Conservation (phyloP, 2,113 vertebrate genomes). For the Gyps fulvus region DNA sequence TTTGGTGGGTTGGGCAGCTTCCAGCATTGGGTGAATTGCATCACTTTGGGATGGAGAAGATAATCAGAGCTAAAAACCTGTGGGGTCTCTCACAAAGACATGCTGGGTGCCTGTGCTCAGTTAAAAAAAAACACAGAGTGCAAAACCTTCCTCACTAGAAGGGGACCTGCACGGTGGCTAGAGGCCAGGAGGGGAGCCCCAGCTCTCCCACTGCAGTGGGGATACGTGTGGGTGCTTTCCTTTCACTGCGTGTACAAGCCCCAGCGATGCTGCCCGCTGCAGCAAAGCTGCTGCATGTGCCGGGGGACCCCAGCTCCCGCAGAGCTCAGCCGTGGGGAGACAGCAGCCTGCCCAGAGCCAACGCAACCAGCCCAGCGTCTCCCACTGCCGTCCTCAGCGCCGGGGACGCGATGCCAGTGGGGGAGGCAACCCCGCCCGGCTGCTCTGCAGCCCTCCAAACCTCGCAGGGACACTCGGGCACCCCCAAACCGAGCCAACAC, state of each 20-base stretch:
- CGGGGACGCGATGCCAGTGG: not conserved
- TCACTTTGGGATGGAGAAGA: fast-evolving
- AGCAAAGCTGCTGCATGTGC: not conserved
- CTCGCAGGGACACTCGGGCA: not conserved
- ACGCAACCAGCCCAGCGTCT: not conserved
- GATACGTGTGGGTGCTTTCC: too few relatives aligned
- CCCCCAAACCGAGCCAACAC: not conserved
- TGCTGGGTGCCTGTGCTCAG: too few relatives aligned
- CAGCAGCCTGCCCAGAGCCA: not conserved
- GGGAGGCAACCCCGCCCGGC: too few relatives aligned
- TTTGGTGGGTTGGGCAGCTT: not conserved
- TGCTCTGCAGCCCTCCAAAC: not conserved
- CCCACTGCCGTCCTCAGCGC: not conserved
- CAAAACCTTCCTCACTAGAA: not conserved
- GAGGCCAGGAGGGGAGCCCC: not conserved
- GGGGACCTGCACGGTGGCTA: not conserved
- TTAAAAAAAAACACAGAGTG: not conserved
- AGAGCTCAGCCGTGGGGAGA: not conserved
- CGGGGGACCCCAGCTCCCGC: not conserved
- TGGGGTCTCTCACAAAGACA: not conserved
- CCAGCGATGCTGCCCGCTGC: not conserved
- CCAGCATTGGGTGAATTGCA: too few relatives aligned
- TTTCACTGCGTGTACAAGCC: not conserved
- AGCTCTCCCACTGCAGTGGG: not conserved
- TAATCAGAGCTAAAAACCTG: not conserved